Base-by-base conservation (phyloP, 2,888 invertebrate species). In the Pristionchus exspectatus region DNA sequence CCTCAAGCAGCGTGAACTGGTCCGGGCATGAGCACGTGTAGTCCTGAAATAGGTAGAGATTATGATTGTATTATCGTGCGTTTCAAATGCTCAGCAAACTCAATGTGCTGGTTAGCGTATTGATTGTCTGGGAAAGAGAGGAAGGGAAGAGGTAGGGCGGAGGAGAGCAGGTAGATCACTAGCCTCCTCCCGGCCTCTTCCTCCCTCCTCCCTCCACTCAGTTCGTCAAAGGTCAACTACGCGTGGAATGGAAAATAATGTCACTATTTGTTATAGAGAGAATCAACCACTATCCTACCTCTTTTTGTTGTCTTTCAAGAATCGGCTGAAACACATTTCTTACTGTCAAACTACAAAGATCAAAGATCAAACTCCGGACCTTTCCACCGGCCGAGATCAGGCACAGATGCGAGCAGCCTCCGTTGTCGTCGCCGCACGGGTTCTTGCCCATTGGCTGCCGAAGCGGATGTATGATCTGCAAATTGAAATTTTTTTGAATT, bases 391-490 rank as follows among this genome's bases (percentile, higher is more conserved):
- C 91, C 9, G 91, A 97, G 77, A 99, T 97, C 50, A 99, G 96
- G 95, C 99, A 99, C 12, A 99, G 96, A 96, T 99, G 98, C 0
- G 98, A 98, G 95, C 99, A 99, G 7, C 98, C 98, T 38, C 98
- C 98, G 95, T 99, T 99, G 95, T 98, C 97, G 0, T 96, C 96
- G 0, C 97, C 97, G 95, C 99, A 99, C 0, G 99, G 98, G 96
- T 98, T 98, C 1, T 96, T 96, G 94, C 97, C 95, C 91, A 90
- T 97, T 95, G 99, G 99, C 94, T 97, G 98, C 18, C 93, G 92
- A 59, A 94, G 91, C 21, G 95, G 94, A 44, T 95, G 95, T 27
- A 94, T 92, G 27, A 94, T 74, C 91, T 91, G 87, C 27, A 38
- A 50, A 7, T 50, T 50, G 10, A 50, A 50, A 63, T 4, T 7